Percentiles rank a stretch among this genome's conserved stretches.
phyloP scores from a whole-genome alignment of 1,140 invertebrate species.

The Anastrepha ludens region DNA sequence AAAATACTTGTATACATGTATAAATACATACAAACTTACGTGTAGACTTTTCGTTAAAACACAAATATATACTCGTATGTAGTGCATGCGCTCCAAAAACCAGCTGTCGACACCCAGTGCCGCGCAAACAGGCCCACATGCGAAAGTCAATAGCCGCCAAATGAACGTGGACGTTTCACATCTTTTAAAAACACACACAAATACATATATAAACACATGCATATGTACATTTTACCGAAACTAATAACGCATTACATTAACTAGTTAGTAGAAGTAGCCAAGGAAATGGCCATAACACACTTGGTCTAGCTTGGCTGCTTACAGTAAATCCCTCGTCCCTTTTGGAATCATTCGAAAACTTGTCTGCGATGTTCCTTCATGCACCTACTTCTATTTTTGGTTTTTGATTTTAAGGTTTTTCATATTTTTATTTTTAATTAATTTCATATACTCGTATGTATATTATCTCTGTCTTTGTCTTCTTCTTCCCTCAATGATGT shows the following conservation, averaged over 20 bases:
- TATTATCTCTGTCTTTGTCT: too few relatives aligned
- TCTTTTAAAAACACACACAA: background rate
- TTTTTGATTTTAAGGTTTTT: background rate
- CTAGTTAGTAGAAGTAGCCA: background rate
- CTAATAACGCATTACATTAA: background rate
- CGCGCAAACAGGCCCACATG: background rate
- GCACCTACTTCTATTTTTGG: background rate
- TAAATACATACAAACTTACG: background rate
- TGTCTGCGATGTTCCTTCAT: slow-evolving; percentile 12
- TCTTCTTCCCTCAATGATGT: too few relatives aligned
- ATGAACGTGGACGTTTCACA: background rate
- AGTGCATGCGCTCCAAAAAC: background rate
- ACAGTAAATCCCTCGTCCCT: background rate
- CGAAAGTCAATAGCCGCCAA: slow-evolving; percentile 19
- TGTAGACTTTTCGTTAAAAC: background rate
- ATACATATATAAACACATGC: background rate
- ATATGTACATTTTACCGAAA: background rate
- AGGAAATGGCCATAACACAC: background rate
- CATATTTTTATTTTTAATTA: background rate
- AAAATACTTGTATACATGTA: background rate
- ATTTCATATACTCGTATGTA: too few relatives aligned
- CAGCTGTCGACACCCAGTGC: background rate
- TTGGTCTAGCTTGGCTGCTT: background rate
- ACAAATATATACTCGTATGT: background rate
- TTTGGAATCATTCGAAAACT: background rate